Evolutionary conservation across 2,888 invertebrate genomes (phyloP).

Genomic region (Dynastes tityus): DNA sequence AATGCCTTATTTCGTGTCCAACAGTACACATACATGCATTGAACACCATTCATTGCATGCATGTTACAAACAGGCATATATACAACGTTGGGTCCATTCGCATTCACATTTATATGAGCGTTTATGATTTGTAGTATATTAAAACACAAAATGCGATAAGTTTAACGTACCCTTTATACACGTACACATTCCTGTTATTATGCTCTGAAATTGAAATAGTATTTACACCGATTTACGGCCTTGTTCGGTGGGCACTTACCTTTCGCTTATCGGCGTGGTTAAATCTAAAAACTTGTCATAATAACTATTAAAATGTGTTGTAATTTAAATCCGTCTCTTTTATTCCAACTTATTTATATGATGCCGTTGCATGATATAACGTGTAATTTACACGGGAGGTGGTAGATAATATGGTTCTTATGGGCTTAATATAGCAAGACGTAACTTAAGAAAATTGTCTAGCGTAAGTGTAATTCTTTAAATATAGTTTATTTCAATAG

Average conservation of each 20-base stretch:
- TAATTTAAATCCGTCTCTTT: slow-evolving; percentile 32
- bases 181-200: slow-evolving; percentile 31
- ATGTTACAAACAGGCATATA: too few relatives aligned
- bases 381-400: slow-evolving; percentile 7
- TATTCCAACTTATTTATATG: slow-evolving; percentile 32
- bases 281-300: slow-evolving; percentile 33
- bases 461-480: too few relatives aligned
- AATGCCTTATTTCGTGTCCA: too few relatives aligned
- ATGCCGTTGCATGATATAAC: slow-evolving; percentile 2
- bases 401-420: too few relatives aligned
- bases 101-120: slow-evolving; percentile 7
- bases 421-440: too few relatives aligned
- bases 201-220: slow-evolving; percentile 40
- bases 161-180: slow-evolving; percentile 34
- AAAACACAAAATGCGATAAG: slow-evolving; percentile 43
- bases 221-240: slow-evolving; percentile 35
- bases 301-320: slow-evolving; percentile 30
- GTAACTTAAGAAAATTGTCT: too few relatives aligned
- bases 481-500: too few relatives aligned
- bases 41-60: too few relatives aligned
- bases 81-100: background rate
- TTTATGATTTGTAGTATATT: slow-evolving; percentile 44
- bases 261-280: slow-evolving; percentile 28
- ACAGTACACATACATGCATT: too few relatives aligned
- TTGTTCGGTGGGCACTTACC: slow-evolving; percentile 21